Evolutionary conservation across 2,888 invertebrate genomes (phyloP).

Genomic region (Synergus japonicus): DNA sequence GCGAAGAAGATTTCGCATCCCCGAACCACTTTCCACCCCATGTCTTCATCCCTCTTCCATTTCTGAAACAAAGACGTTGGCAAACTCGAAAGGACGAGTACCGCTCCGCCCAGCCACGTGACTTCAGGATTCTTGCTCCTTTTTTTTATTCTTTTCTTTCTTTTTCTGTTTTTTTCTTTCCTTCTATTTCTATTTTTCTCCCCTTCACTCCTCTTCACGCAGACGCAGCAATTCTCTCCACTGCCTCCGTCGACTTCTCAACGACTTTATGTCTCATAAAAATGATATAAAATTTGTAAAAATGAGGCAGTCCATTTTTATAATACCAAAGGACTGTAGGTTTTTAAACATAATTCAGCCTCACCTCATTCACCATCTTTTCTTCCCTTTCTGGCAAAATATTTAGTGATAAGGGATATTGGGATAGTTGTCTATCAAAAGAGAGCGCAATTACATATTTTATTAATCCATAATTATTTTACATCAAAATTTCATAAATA

Average conservation of each 20-base stretch:
- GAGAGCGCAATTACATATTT: too few species aligned
- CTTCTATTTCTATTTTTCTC: constrained; percentile 26
- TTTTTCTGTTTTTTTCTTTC: constrained; percentile 45
- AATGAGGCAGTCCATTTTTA: constrained; percentile 62
- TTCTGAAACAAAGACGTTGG: constrained; percentile 28
- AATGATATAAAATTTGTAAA: constrained; percentile 77
- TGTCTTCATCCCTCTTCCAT: not conserved
- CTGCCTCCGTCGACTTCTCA: constrained; percentile 69
- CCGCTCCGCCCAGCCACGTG: constrained; percentile 73
- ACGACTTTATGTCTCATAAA: constrained; percentile 77
- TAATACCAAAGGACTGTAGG: too few species aligned
- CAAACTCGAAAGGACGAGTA: constrained; percentile 61
- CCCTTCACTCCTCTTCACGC: constrained; percentile 41
- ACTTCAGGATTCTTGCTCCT: constrained; percentile 52
- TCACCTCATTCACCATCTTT: too few species aligned
- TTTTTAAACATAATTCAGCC: too few species aligned
- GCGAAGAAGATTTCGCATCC: constrained; percentile 21
- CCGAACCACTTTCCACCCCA: constrained; percentile 16
- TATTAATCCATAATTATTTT: too few species aligned
- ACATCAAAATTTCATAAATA: too few species aligned
- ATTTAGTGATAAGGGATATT: too few species aligned
- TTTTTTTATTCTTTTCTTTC: not conserved
- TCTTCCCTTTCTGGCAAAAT: too few species aligned
- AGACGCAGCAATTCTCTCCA: not conserved
- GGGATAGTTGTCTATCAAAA: too few species aligned